Conservation (phyloP, 64 coral and sea anemone genomes). For the Platygyra sinensis region DNA sequence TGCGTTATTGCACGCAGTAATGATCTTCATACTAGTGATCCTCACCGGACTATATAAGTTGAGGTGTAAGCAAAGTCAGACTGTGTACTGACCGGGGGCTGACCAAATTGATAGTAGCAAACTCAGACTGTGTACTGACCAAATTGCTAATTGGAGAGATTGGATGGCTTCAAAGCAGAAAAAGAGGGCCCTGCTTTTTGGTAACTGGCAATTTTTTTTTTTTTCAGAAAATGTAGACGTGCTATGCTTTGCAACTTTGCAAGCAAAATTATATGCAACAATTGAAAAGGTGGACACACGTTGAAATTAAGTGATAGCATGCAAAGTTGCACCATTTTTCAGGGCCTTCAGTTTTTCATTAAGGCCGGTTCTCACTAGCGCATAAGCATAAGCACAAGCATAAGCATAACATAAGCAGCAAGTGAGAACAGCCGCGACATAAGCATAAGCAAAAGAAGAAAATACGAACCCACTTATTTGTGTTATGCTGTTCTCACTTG, state of each 20-base stretch:
- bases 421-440: too few species aligned
- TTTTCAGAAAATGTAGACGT: conserved; percentile 1
- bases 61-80: not conserved
- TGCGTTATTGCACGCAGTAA: conserved; percentile 2
- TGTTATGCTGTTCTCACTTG: too few species aligned
- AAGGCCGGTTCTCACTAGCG: too few species aligned
- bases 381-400: too few species aligned
- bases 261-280: not conserved
- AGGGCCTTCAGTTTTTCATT: conserved; percentile 12
- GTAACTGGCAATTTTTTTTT: not conserved
- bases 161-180: conserved; percentile 23
- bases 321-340: conserved; percentile 5
- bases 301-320: conserved; percentile 7
- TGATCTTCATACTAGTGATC: not conserved
- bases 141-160: conserved; percentile 11
- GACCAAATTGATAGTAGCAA: not conserved
- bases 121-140: conserved; percentile 10
- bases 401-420: too few species aligned
- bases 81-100: not conserved
- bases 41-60: not conserved
- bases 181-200: not conserved
- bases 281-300: not conserved
- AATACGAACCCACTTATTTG: too few species aligned
- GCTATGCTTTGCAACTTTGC: conserved; percentile 15
- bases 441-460: too few species aligned